Evolutionary conservation across 2,888 invertebrate species (phyloP).

Genomic region (Tipula helvola): DNA sequence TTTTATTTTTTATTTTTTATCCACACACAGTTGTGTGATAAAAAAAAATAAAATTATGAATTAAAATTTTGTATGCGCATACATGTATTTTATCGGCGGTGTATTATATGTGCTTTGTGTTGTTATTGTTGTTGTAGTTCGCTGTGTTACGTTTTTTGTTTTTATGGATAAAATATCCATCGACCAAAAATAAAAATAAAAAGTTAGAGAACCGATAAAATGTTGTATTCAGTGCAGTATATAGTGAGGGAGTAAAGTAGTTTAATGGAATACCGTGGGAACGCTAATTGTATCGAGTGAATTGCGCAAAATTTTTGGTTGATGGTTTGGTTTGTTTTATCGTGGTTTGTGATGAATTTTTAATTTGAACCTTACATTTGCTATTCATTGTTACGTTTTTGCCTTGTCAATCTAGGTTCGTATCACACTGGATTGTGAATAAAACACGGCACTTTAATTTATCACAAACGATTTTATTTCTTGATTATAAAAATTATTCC

Average conservation of each 20-base stretch:
- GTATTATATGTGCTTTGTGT: neutral
- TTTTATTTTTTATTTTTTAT: neutral
- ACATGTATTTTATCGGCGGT: constrained; percentile 7
- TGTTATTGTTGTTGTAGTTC: neutral
- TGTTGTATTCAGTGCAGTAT: neutral
- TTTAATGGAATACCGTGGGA: neutral
- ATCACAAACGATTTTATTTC: too few relatives aligned
- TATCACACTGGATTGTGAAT: too few relatives aligned
- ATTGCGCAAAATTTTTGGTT: too few relatives aligned
- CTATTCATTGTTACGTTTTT: too few relatives aligned
- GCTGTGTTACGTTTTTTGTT: neutral
- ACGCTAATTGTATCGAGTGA: neutral
- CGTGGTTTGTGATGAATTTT: too few relatives aligned
- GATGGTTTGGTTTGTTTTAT: too few relatives aligned
- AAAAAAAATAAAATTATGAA: neutral
- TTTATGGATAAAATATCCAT: neutral
- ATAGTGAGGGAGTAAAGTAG: neutral
- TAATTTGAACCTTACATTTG: too few relatives aligned
- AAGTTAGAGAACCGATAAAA: neutral
- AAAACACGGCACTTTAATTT: too few relatives aligned
- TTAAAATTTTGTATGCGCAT: constrained; percentile 8
- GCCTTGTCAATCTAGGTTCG: too few relatives aligned
- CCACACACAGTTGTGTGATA: neutral
- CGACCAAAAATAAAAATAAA: neutral
- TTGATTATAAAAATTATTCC: too few relatives aligned